Percentiles rank a stretch among this genome's conserved stretches.
These are phyloP conservation scores for Sialis lutaria DNA, from an alignment of 2,888 invertebrate species.

Conservation along the genomic window DNA sequence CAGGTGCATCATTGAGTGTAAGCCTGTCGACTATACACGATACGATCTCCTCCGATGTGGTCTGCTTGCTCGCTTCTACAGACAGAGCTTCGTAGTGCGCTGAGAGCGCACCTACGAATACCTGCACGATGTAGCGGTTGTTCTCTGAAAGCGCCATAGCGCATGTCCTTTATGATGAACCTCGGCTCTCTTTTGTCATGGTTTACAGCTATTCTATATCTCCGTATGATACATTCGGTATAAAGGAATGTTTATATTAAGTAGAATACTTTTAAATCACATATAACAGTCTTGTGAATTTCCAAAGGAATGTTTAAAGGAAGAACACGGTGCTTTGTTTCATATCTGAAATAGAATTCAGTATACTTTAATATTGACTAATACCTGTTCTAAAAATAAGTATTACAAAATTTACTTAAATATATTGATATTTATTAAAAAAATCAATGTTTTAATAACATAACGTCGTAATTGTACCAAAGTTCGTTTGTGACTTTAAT, in stretches of 20 bases:
- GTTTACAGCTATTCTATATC: too few species aligned
- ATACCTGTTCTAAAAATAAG: background rate
- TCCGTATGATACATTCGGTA: too few species aligned
- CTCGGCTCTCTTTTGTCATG: background rate
- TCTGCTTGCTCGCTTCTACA: constrained; percentile 82
- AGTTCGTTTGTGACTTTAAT: background rate
- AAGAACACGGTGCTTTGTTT: too few species aligned
- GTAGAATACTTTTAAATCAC: constrained; percentile 2
- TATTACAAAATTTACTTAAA: background rate
- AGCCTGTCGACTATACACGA: constrained; percentile 68
- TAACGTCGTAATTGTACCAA: background rate
- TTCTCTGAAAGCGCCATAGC: constrained; percentile 39
- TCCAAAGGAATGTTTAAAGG: constrained; percentile 1
- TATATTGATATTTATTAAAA: background rate
- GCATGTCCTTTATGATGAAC: constrained; percentile 14
- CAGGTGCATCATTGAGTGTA: constrained; percentile 34
- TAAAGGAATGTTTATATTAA: too few species aligned
- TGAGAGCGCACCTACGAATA: constrained; percentile 77
- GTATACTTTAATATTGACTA: too few species aligned
- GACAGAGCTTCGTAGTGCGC: constrained; percentile 78
- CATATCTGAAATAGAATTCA: too few species aligned
- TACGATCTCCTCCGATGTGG: constrained; percentile 82
- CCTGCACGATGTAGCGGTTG: constrained; percentile 60
- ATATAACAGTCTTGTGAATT: constrained; percentile 4
- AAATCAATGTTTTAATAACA: background rate